Evolutionary conservation across 2,888 invertebrate species (phyloP).

Genomic region (Erannis defoliaria): DNA sequence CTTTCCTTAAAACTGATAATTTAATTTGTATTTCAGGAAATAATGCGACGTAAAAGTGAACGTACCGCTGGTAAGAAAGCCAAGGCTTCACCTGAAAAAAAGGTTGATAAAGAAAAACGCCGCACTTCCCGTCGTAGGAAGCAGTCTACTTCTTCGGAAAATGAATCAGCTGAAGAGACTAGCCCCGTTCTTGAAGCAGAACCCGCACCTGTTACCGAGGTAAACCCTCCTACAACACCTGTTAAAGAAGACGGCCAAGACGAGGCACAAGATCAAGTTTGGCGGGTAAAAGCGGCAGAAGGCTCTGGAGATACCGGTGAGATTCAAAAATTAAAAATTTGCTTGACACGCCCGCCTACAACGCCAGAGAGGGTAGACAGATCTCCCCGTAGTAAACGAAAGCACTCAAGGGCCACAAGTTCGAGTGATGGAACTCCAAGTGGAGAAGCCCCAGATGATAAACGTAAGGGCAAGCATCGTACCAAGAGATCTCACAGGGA

Average conservation of each 20-base stretch:
- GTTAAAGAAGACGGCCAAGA: slow-evolving; percentile 71
- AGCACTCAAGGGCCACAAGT: slow-evolving; percentile 81
- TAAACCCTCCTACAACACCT: slow-evolving; percentile 63
- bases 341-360: slow-evolving; percentile 86
- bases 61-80: slow-evolving; percentile 88
- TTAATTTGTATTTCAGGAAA: slow-evolving; percentile 51
- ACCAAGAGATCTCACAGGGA: slow-evolving; percentile 68
- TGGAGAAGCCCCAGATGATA: slow-evolving; percentile 77
- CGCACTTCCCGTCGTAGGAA: slow-evolving; percentile 85
- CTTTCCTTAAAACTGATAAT: not conserved
- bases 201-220: slow-evolving; percentile 56
- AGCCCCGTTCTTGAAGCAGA: slow-evolving; percentile 60
- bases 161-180: slow-evolving; percentile 77
- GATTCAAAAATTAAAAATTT: slow-evolving; percentile 89
- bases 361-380: slow-evolving; percentile 84
- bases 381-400: slow-evolving; percentile 82
- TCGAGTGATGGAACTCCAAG: slow-evolving; percentile 79
- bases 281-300: slow-evolving; percentile 84
- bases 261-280: slow-evolving; percentile 78
- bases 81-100: slow-evolving; percentile 89
- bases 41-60: slow-evolving; percentile 93
- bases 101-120: slow-evolving; percentile 83
- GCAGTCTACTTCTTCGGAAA: slow-evolving; percentile 85
- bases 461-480: slow-evolving; percentile 74
- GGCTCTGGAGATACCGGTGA: slow-evolving; percentile 83